Percentiles rank a stretch among this genome's conserved stretches.
Evolutionary conservation across 2,113 vertebrate genomes (phyloP).

Genomic region (Sorex araneus): DNA sequence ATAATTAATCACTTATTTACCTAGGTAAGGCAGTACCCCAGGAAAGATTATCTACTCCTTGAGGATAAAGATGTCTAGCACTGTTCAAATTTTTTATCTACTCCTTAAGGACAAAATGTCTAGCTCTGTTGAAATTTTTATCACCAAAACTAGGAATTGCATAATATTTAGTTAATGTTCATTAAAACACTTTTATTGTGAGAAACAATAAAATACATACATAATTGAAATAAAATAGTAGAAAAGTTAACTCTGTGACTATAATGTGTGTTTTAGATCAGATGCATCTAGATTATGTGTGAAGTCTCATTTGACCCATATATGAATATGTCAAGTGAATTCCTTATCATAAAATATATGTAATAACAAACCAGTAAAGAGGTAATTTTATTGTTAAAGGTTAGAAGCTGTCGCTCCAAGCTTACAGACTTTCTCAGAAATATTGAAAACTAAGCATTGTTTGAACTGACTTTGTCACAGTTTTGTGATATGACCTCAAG

Average conservation of each 20-base stretch:
- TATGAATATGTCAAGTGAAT: neutral
- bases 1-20: neutral
- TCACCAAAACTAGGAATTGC: too few relatives aligned
- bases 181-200: neutral
- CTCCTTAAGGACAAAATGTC: neutral
- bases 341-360: neutral
- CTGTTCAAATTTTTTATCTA: neutral
- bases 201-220: neutral
- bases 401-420: neutral
- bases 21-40: neutral
- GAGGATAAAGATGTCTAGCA: neutral
- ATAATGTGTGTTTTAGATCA: slow-evolving; percentile 5
- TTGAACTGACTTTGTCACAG: neutral
- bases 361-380: slow-evolving; percentile 14
- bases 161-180: too few relatives aligned
- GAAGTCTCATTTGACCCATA: neutral
- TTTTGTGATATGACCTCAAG: neutral
- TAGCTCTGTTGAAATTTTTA: neutral
- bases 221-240: neutral
- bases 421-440: neutral
- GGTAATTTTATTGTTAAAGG: neutral
- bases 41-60: neutral
- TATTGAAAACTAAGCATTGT: neutral
- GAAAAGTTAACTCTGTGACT: neutral
- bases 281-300: neutral